Evolutionary conservation across 2,113 vertebrate genomes (phyloP), one percentile per base, ranked within the genome.

Genomic region (Dryoscopus gambensis): DNA sequence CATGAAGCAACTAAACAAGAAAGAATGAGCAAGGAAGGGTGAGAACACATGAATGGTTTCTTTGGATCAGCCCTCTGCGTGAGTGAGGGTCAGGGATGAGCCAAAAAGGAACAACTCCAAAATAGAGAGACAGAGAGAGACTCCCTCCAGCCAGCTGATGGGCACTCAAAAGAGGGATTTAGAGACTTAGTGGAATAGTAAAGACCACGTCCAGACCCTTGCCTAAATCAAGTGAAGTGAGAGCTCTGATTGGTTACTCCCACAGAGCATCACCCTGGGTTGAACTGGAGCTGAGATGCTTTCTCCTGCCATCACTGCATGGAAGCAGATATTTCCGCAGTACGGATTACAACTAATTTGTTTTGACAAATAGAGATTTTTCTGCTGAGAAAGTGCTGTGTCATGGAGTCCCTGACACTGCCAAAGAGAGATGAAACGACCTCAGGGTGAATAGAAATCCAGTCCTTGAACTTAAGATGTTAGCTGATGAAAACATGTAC

Each of bases 361-460:
- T 87, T 92, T 89, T 87, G 81, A 89, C 74, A 95, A 93, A 94
- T 9, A 84, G 40, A 89, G 44, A 56, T 73, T 84, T 92, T 97
- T 84, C 74, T 92, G 70, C 62, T 46, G 57, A 84, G 78, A 91
- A 95, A 87, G 53, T 47, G 77, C 74, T 87, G 74, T 25, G 44
- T 93, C 91, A 94, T 82, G 65, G 64, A 93, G 84, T 37, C 87
- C n/a, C 91, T 91, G 91, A 96, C 24, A 31, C 37, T 93, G 88
- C 73, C 90, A 89, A 86, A 70, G 52, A 62, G 44, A 74, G 44
- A 19, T 77, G 88, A 84, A 94, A 86, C 30, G 17, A 92, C 83
- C 53, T 75, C 46, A 53, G 59, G 65, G 23, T 82, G 80, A 88
- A 90, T 35, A 75, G 86, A 94, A 93, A 70, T 64, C 52, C 71